phyloP scores from a whole-genome alignment of 2,113 vertebrate species.

The Passer montanus region DNA sequence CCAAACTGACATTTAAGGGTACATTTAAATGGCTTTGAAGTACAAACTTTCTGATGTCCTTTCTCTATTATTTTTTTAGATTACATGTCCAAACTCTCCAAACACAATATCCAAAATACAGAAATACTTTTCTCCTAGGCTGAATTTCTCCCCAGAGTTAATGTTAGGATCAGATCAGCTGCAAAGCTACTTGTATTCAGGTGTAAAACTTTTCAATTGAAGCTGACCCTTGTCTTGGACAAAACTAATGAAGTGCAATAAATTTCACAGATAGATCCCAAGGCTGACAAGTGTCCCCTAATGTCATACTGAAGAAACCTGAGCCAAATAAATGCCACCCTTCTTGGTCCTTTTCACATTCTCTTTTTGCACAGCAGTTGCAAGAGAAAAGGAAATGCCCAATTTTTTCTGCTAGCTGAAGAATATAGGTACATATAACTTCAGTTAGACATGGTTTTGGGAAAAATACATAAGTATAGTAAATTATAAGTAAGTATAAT shows the following conservation, averaged over 20 bases:
- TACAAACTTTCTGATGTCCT: background rate
- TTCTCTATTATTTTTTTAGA: background rate
- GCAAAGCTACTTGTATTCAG: background rate
- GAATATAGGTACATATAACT: background rate
- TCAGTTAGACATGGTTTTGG: background rate
- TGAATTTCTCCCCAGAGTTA: background rate
- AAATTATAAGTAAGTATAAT: background rate
- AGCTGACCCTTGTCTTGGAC: fast-evolving
- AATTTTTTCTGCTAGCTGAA: background rate
- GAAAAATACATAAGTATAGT: background rate
- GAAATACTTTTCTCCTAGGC: background rate
- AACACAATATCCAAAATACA: background rate
- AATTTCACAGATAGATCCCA: background rate
- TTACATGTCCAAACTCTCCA: background rate
- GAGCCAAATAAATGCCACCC: background rate
- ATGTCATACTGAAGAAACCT: background rate
- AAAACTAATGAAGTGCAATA: background rate
- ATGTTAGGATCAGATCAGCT: background rate
- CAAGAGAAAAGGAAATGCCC: background rate
- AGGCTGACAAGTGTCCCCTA: background rate
- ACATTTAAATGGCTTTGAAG: background rate
- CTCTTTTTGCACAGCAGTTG: background rate
- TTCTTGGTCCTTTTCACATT: background rate
- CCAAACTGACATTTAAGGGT: background rate
- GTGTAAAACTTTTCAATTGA: background rate